Percentiles rank a stretch among this genome's conserved stretches.
phyloP scores from a whole-genome alignment of 1,140 invertebrate genomes.

The Acromyrmex charruanus region DNA sequence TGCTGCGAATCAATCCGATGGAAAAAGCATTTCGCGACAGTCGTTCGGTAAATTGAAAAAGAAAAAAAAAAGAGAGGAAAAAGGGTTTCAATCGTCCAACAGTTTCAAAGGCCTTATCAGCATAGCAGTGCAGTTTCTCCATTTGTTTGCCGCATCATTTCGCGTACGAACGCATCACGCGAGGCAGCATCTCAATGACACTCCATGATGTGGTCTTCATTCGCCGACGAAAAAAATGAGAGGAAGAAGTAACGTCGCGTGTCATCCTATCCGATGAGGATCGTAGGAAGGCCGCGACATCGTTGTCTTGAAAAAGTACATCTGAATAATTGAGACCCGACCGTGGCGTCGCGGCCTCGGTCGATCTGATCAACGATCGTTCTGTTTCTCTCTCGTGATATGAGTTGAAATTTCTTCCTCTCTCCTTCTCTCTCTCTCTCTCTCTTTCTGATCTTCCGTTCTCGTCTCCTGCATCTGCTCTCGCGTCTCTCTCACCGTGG shows the following conservation, averaged over 20 bases:
- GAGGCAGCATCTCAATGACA: not conserved
- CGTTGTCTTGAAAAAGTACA: not conserved
- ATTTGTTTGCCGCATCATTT: conserved; percentile 3
- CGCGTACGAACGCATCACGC: conserved; percentile 8
- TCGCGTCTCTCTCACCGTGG: not conserved
- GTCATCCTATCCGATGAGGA: conserved; percentile 2
- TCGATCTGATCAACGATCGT: conserved; percentile 38
- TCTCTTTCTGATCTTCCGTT: not conserved
- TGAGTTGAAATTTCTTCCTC: not conserved
- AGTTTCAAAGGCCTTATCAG: conserved; percentile 12
- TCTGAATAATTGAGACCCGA: conserved; percentile 51
- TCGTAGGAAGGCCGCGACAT: conserved; percentile 8
- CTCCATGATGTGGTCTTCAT: too few relatives aligned
- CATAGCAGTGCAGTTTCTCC: not conserved
- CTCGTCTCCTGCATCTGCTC: not conserved
- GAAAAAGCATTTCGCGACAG: not conserved
- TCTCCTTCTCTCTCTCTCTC: not conserved
- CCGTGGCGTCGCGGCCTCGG: conserved; percentile 9
- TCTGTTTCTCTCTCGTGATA: conserved; percentile 21
- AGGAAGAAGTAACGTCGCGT: conserved; percentile 10
- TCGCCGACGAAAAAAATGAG: not conserved
- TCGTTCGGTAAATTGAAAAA: conserved; percentile 9
- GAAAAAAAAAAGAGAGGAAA: not conserved
- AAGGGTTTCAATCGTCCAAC: not conserved
- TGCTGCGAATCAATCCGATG: not conserved